Evolutionary conservation across 1,140 invertebrate genomes (phyloP).

Genomic region (Dendroctonus ponderosae): DNA sequence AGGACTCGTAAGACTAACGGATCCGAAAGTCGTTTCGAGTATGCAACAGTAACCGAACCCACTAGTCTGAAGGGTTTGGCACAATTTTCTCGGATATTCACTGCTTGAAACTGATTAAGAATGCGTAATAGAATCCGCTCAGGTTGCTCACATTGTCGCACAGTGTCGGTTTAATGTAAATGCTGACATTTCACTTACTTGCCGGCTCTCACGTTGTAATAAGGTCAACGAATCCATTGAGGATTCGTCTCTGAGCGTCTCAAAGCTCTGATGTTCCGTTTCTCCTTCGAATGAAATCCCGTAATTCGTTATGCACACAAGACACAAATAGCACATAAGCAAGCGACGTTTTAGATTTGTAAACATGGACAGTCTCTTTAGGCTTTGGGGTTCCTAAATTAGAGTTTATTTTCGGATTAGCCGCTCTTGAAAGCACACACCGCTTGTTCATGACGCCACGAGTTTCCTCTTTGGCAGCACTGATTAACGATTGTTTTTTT

Average conservation of each 20-base stretch:
- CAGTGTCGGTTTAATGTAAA: too few species aligned
- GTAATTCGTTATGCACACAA: neutral
- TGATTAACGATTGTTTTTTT: neutral
- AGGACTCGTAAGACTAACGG: too few species aligned
- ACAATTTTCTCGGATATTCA: too few species aligned
- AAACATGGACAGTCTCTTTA: slow-evolving; percentile 9
- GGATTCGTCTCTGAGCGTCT: neutral
- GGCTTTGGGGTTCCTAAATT: slow-evolving; percentile 6
- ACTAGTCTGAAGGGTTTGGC: too few species aligned
- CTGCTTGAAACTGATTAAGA: too few species aligned
- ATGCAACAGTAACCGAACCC: too few species aligned
- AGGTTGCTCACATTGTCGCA: too few species aligned
- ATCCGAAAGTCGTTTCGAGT: too few species aligned
- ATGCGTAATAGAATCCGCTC: too few species aligned
- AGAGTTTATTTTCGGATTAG: slow-evolving; percentile 19
- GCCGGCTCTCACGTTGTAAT: too few species aligned
- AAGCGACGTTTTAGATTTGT: slow-evolving; percentile 5
- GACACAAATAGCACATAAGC: slow-evolving; percentile 7
- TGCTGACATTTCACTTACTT: too few species aligned
- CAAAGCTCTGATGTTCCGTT: neutral
- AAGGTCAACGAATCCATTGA: neutral
- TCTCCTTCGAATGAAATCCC: neutral
- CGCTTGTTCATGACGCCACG: neutral
- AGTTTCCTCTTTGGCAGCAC: neutral
- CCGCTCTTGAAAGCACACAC: neutral